These are phyloP conservation scores for Coturnix japonica DNA, from an alignment of 2,113 vertebrate genomes.

Conservation along the genomic window DNA sequence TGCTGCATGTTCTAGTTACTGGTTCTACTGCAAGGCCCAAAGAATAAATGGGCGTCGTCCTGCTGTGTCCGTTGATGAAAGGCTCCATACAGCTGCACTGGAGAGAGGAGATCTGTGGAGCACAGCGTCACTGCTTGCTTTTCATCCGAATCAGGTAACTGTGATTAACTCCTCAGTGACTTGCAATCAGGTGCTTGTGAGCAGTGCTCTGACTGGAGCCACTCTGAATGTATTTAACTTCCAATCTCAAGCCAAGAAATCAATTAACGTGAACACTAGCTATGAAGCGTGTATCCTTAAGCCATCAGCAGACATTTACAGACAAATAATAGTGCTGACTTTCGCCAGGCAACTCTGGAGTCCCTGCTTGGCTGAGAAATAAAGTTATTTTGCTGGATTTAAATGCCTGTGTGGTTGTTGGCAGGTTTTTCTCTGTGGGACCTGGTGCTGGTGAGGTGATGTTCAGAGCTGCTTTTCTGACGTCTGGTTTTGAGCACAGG, in stretches of 20 bases:
- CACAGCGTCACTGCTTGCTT: background rate
- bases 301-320: background rate
- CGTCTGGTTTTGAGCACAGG: background rate
- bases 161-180: slow-evolving; percentile 1
- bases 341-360: background rate
- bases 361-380: slow-evolving; percentile 9
- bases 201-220: background rate
- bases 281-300: background rate
- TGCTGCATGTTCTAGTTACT: background rate
- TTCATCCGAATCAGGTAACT: background rate
- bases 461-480: background rate
- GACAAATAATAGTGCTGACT: background rate
- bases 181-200: background rate
- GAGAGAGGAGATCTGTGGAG: background rate
- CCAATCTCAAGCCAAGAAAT: slow-evolving; percentile 6
- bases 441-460: background rate
- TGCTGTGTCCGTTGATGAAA: background rate
- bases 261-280: background rate
- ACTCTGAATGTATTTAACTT: slow-evolving; percentile 8
- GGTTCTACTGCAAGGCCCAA: background rate
- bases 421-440: background rate
- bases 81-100: background rate
- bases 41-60: rapidly evolving
- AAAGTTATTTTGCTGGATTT: slow-evolving; percentile 21
- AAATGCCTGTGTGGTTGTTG: background rate